Evolutionary conservation across 2,797 vertebrate species (phyloP), one percentile per base, ranked within the genome.

Genomic region (Onychomys torridus): DNA sequence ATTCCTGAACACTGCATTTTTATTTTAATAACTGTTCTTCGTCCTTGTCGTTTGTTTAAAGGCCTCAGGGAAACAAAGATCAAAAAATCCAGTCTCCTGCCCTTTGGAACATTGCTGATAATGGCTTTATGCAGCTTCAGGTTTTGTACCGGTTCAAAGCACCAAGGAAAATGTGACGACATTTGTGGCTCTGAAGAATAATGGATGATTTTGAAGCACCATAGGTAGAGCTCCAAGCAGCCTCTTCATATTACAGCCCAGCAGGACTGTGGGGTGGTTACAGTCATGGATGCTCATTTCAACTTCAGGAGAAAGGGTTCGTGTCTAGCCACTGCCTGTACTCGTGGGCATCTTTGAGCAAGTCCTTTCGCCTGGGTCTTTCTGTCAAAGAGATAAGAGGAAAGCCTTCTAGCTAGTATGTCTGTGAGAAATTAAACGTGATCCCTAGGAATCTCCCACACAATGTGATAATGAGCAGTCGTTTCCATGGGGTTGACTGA

Each of bases 11-110:
- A 29, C 63, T 43, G 82, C 77, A 69, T 94, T 96, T 97, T 94
- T 71, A 93, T 91, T 94, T 92, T 92, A 93, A 89, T 85, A 94
- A 94, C 59, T 61, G 2, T 59, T 95, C 69, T 95, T 32, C 43
- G 55, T 93, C 57, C 4, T 32, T 90, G 83, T 49, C 57, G 71
- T 89, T 94, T 95, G 77, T 67, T 87, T 91, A 90, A 97, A 95
- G 73, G 88, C 91, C 92, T 90, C 40, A 0, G 59, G 93, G 89
- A 95, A 97, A 96, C 88, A 89, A 79, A 90, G 91, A 88, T 82
- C 52, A 87, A 77, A 84, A 79, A 78, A 94, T 46, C 23, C 37
- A 57, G 52, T 52, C n/a, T 76, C 59, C 63, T 46, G 67, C 6
- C 21, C 37, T 46, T 86, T 77, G 43, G 55, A 63, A 73, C 82